A percentile compares a stretch with the other conserved stretches of the same genome.
Conservation (phyloP, 1,140 invertebrate genomes). For the Littorina saxatilis region DNA sequence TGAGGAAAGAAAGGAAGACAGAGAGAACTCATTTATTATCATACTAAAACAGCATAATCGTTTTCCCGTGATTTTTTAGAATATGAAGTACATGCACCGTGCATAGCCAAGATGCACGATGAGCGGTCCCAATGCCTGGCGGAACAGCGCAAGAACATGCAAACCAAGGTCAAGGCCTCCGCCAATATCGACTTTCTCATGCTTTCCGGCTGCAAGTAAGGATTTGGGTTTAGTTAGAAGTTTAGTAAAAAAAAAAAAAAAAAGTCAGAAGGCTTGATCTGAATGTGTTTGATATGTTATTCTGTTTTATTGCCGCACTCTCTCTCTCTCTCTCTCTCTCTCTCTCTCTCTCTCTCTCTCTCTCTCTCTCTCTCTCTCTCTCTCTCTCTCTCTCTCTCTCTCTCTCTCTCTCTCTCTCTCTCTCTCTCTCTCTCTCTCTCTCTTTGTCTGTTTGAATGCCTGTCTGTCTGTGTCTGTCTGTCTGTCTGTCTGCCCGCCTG, state of each 20-base stretch:
- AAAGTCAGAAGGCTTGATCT: too few species aligned
- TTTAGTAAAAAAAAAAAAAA: too few species aligned
- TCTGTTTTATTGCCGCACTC: not conserved
- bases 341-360: slow-evolving; percentile 9
- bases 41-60: too few species aligned
- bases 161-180: slow-evolving; percentile 38
- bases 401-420: too few species aligned
- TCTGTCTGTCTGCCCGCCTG: too few species aligned
- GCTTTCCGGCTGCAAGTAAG: slow-evolving; percentile 53
- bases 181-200: slow-evolving; percentile 39
- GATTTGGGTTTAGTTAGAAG: too few species aligned
- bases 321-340: not conserved
- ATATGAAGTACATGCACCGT: slow-evolving; percentile 25
- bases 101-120: not conserved
- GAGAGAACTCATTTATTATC: too few species aligned
- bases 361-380: not conserved
- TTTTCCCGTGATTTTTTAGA: slow-evolving; percentile 26
- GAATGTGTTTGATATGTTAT: not conserved
- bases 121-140: slow-evolving; percentile 4
- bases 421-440: too few species aligned
- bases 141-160: not conserved
- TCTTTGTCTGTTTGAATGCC: too few species aligned
- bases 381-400: not conserved
- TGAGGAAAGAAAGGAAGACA: too few species aligned
- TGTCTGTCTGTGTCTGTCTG: too few species aligned